Conservation (phyloP, 1,140 invertebrate genomes). For the Dendroctonus ponderosae region DNA sequence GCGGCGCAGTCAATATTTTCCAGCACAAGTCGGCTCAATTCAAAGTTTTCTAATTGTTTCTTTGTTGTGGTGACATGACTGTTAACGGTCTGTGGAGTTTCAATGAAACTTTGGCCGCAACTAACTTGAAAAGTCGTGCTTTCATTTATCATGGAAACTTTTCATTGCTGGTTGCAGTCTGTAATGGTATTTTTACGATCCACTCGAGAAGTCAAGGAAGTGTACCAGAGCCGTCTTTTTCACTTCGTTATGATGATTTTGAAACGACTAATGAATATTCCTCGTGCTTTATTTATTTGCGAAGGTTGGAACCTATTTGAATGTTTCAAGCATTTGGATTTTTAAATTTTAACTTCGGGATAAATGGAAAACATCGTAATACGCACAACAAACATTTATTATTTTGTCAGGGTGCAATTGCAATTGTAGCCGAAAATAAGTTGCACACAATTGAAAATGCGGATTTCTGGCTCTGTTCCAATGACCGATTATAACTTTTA, state of each 20-base stretch:
- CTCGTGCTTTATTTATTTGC: too few relatives aligned
- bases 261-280: too few relatives aligned
- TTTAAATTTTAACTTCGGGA: neutral
- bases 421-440: too few relatives aligned
- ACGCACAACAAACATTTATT: too few relatives aligned
- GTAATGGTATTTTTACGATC: constrained; percentile 32
- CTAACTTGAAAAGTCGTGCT: constrained; percentile 32
- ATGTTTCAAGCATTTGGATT: neutral
- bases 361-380: neutral
- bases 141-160: constrained; percentile 31
- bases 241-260: neutral
- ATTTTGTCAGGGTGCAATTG: too few relatives aligned
- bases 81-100: constrained; percentile 29
- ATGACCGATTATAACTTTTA: too few relatives aligned
- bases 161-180: constrained; percentile 2
- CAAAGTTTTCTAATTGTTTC: constrained; percentile 33
- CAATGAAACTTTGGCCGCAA: constrained; percentile 27
- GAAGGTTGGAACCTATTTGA: too few relatives aligned
- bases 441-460: too few relatives aligned
- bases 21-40: constrained; percentile 1
- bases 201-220: constrained; percentile 11
- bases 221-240: constrained; percentile 8
- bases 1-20: too few relatives aligned
- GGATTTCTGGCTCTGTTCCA: too few relatives aligned
- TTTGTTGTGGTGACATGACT: constrained; percentile 29